A percentile compares a stretch with the other conserved stretches of the same genome.
Evolutionary conservation across 2,113 vertebrate species (phyloP).

Genomic region (Hemicordylus capensis): DNA sequence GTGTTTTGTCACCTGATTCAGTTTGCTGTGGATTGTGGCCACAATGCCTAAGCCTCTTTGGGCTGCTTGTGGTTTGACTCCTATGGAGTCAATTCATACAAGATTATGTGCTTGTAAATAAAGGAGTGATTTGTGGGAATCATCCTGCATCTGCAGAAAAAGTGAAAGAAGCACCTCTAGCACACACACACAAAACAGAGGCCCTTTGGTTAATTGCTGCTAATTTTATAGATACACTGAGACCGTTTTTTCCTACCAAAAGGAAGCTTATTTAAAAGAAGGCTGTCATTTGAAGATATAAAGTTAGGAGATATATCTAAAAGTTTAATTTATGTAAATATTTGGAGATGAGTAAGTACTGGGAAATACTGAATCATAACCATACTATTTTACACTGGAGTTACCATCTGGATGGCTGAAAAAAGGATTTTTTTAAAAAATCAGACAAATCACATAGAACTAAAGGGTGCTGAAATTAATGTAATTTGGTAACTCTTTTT

Average conservation of each 20-base stretch:
- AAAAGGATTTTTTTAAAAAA: background rate
- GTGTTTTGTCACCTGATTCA: background rate
- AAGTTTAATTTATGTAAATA: constrained; percentile 61
- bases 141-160: background rate
- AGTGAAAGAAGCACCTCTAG: background rate
- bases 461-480: background rate
- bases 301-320: constrained; percentile 43
- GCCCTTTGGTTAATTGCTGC: background rate
- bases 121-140: background rate
- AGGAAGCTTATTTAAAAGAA: constrained; percentile 47
- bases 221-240: constrained; percentile 1
- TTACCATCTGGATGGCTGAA: constrained; percentile 41
- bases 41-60: background rate
- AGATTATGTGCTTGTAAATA: background rate
- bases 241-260: constrained; percentile 15
- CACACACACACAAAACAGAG: background rate
- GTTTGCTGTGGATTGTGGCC: background rate
- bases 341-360: constrained; percentile 54
- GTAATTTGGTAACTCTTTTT: background rate
- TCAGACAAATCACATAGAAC: background rate
- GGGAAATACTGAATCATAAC: constrained; percentile 32
- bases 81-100: background rate
- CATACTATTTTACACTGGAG: constrained; percentile 34
- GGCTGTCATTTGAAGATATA: constrained; percentile 35
- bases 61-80: background rate